These are phyloP conservation scores for Brachypteracias leptosomus DNA, from an alignment of 2,113 vertebrate genomes.

Conservation along the genomic window DNA sequence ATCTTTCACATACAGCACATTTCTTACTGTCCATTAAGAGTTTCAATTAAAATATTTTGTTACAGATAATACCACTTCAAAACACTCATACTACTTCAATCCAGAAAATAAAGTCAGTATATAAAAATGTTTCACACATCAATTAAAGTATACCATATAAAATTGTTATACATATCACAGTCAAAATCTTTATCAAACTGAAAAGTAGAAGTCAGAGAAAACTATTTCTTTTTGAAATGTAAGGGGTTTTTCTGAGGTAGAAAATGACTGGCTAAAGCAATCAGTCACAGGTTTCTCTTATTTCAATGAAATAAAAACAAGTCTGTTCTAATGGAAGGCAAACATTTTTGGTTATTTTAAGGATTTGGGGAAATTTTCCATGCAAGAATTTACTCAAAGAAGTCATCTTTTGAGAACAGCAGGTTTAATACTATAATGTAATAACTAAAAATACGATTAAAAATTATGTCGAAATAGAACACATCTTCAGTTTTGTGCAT, in stretches of 20 bases:
- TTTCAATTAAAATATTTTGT: background rate
- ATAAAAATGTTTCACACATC: background rate
- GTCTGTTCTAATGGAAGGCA: background rate
- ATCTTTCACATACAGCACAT: background rate
- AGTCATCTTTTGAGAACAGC: background rate
- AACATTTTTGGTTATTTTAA: background rate
- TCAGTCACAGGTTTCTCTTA: background rate
- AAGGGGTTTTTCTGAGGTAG: background rate
- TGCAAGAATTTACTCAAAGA: background rate
- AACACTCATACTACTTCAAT: background rate
- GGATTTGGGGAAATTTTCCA: background rate
- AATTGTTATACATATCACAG: rapidly evolving
- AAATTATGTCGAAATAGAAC: background rate
- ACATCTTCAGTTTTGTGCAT: background rate
- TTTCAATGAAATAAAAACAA: background rate
- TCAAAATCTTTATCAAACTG: background rate
- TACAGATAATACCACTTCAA: background rate
- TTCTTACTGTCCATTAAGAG: background rate
- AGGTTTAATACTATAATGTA: background rate
- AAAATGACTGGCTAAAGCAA: background rate
- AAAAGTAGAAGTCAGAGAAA: background rate
- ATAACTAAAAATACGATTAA: background rate
- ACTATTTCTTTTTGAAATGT: background rate
- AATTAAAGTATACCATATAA: background rate
- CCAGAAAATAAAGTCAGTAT: background rate